Percentiles rank a stretch among this genome's conserved stretches.
Conservation (phyloP, 2,797 vertebrate genomes). For the Sylvia borin region DNA sequence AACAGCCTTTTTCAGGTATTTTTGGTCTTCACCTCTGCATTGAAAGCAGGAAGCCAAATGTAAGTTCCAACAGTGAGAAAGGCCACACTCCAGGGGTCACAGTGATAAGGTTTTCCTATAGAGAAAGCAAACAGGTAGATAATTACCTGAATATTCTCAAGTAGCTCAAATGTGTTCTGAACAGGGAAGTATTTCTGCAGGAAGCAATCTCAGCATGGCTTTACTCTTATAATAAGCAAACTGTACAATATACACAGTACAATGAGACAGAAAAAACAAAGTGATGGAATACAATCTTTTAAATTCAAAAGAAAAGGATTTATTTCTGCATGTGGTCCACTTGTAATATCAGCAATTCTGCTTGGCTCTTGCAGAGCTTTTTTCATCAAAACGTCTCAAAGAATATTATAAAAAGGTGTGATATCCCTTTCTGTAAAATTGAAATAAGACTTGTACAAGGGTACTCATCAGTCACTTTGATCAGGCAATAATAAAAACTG, state of each 20-base stretch:
- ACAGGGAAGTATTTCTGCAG: background rate
- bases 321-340: constrained; percentile 33
- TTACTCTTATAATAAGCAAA: background rate
- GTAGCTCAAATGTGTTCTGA: background rate
- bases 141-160: background rate
- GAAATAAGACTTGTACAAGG: background rate
- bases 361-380: constrained; percentile 6
- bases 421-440: background rate
- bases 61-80: background rate
- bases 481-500: background rate
- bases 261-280: background rate
- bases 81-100: background rate
- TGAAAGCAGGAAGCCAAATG: background rate
- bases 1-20: background rate
- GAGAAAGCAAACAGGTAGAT: background rate
- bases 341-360: constrained; percentile 13
- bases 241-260: background rate
- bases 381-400: background rate
- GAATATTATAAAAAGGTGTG: background rate
- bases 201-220: background rate
- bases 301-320: background rate
- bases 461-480: background rate
- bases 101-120: background rate
- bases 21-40: background rate
- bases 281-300: background rate